Evolutionary conservation across 2,797 vertebrate species (phyloP).

Genomic region (Lagodon rhomboides): DNA sequence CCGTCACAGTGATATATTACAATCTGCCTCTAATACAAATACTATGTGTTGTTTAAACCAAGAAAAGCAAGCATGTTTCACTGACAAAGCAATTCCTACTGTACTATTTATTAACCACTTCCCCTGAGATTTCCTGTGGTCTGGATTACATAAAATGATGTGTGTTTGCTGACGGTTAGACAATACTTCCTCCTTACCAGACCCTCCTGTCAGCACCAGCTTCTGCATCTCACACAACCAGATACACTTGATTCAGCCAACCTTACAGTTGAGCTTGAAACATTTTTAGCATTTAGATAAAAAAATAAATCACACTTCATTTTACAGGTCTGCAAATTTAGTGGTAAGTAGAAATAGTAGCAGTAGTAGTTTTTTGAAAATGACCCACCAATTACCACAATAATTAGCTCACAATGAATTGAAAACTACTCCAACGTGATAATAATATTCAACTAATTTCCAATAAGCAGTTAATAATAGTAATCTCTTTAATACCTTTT

Average conservation of each 20-base stretch:
- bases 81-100: constrained; percentile 23
- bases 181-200: constrained; percentile 63
- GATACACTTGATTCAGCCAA: neutral
- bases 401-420: too few relatives aligned
- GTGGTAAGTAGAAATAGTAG: too few relatives aligned
- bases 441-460: too few relatives aligned
- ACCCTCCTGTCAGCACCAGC: constrained; percentile 3
- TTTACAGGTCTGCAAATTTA: too few relatives aligned
- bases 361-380: too few relatives aligned
- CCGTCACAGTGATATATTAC: constrained; percentile 55
- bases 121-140: constrained; percentile 66
- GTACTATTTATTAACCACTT: constrained; percentile 32
- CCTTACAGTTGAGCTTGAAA: neutral
- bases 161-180: constrained; percentile 33
- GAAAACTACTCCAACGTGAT: too few relatives aligned
- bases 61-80: constrained; percentile 8
- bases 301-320: neutral
- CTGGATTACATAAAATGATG: constrained; percentile 34
- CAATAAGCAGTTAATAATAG: too few relatives aligned
- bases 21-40: constrained; percentile 52
- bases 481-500: too few relatives aligned
- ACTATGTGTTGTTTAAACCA: constrained; percentile 17
- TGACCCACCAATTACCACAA: too few relatives aligned
- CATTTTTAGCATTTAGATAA: too few relatives aligned
- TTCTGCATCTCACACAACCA: constrained; percentile 1